These are phyloP conservation scores for Rhinophrynus dorsalis DNA, from an alignment of 2,797 vertebrate genomes.

Conservation along the genomic window DNA sequence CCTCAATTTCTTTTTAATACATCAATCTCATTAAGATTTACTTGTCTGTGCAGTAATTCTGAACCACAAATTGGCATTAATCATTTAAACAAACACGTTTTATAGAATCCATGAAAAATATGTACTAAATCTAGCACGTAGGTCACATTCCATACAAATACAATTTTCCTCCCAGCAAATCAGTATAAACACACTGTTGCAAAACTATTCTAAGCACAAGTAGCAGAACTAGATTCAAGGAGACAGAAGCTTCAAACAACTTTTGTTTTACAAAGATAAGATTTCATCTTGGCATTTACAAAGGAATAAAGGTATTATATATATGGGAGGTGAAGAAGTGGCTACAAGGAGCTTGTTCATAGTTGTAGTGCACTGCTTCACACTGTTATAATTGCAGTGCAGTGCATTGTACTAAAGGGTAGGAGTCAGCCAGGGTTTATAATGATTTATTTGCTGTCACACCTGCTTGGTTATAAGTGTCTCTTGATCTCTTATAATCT, in stretches of 20 bases:
- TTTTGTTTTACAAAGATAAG: constrained; percentile 11
- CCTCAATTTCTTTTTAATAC: no score
- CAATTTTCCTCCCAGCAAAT: background rate
- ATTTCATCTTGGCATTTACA: background rate
- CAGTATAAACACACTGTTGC: no score
- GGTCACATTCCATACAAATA: no score
- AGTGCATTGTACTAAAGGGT: constrained; percentile 4
- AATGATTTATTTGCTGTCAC: constrained; percentile 19
- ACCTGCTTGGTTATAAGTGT: constrained; percentile 12
- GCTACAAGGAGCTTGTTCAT: constrained; percentile 44
- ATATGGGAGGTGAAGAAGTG: constrained; percentile 47
- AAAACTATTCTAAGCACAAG: background rate
- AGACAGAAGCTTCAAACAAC: background rate
- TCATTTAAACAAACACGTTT: no score
- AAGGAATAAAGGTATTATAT: constrained; percentile 40
- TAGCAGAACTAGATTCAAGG: background rate
- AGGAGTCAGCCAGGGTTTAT: constrained; percentile 3
- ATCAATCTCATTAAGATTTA: no score
- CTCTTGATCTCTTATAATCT: constrained; percentile 20
- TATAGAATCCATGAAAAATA: no score
- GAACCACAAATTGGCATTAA: no score
- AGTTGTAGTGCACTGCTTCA: constrained; percentile 54
- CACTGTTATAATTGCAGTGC: constrained; percentile 52
- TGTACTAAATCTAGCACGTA: no score
- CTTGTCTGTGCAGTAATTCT: no score